Base-by-base conservation (phyloP, 2,113 vertebrate species). In the Pseudorasbora parva region DNA sequence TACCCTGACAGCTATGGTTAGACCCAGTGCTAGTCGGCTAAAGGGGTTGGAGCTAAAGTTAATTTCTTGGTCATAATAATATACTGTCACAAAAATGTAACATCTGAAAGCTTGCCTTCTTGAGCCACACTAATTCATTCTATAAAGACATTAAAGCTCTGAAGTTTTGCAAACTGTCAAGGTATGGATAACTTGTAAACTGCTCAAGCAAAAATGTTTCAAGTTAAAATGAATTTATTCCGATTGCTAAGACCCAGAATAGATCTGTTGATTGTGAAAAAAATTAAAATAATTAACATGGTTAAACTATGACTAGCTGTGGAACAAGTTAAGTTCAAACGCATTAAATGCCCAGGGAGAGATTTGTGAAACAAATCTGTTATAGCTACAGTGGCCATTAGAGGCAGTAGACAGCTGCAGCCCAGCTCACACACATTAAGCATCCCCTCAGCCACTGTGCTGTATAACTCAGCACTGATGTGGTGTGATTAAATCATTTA, bases 361-460 rank as follows among this genome's bases (percentile, higher is more conserved):
- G 11, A 19, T n/a, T 47, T 8, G 68, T n/a, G 37, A 60, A 30
- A 8, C 0, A 23, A 19, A 30, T 54, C 7, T 47, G 21, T 60
- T 62, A 51, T 78, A 25, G n/a, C 21, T 17, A 25, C 0, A 23
- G 15, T 56, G 15, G 15, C 54, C 56, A 64, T 56, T 27, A 43
- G 45, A 15, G 25, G 23, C 64, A 82, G 66, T 23, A 62, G 25
- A 73, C 33, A 37, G 25, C 41, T 54, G 4, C 8, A 25, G 68
- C 17, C 54, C 83, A 80, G 83, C 33, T 47, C 60, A 72, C 69
- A 47, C 14, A 37, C 54, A 82, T 82, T 33, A 82, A 69, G 49
- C 57, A 17, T 33, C 21, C 23, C 51, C 79, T 82, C 56, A 43
- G 60, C 83, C 73, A 78, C 76, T 49, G 71, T 75, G 66, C 62